phyloP scores from a whole-genome alignment of 2,113 vertebrate species.

The Plestiodon gilberti region DNA sequence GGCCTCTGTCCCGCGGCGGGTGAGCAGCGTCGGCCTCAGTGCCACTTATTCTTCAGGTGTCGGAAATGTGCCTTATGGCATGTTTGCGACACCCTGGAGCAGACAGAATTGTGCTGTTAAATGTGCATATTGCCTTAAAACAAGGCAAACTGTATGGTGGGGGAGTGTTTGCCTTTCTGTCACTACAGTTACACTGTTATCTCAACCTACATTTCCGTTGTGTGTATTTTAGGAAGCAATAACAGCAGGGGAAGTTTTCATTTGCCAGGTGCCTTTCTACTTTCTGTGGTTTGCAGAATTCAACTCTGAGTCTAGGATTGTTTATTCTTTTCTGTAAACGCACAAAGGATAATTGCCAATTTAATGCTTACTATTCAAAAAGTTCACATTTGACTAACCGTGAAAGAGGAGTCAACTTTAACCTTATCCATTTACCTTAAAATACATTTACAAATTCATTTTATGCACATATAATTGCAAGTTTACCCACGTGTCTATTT shows the following conservation, averaged over 20 bases:
- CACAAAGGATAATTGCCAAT: neutral
- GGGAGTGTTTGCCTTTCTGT: neutral
- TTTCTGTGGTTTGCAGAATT: neutral
- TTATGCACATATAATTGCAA: neutral
- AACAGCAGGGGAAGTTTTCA: neutral
- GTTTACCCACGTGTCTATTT: neutral
- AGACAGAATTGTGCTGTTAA: no score
- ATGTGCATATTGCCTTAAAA: neutral
- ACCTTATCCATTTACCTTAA: neutral
- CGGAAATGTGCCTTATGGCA: no score
- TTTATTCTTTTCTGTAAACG: neutral
- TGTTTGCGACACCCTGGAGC: no score
- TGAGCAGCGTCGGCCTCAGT: no score
- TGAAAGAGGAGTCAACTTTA: neutral
- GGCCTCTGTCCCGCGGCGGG: no score
- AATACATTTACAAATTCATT: neutral
- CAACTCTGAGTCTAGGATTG: neutral
- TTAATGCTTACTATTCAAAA: neutral
- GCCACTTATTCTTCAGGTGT: no score
- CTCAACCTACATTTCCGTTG: neutral
- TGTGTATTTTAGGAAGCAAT: neutral
- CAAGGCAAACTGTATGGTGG: neutral
- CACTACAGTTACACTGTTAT: neutral
- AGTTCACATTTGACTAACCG: neutral
- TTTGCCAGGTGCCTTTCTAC: neutral